These are phyloP conservation scores for Lysiphlebus fabarum DNA, from an alignment of 1,140 invertebrate genomes.

Conservation along the genomic window DNA sequence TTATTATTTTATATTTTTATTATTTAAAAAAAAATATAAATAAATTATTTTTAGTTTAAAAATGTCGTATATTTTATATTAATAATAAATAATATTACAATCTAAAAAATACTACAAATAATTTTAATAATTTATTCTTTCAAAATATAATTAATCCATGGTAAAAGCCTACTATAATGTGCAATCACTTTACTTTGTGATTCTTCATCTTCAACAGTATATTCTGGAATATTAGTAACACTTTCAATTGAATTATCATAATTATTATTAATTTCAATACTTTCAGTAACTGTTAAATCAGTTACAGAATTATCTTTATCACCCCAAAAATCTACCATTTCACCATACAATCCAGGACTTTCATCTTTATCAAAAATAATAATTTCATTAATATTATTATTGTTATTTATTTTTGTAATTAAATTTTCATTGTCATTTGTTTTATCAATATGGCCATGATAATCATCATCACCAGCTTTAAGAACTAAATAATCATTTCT, in stretches of 20 bases:
- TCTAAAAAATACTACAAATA: no score
- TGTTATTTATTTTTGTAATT: slow-evolving; percentile 5
- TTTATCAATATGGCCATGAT: slow-evolving; percentile 37
- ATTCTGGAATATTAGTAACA: neutral
- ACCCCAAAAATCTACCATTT: slow-evolving; percentile 40
- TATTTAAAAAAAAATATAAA: no score
- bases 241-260: neutral
- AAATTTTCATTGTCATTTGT: slow-evolving; percentile 8
- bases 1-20: no score
- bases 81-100: no score
- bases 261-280: neutral
- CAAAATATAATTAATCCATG: slow-evolving; percentile 42
- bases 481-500: slow-evolving; percentile 39
- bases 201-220: slow-evolving; percentile 27
- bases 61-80: no score
- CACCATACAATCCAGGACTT: slow-evolving; percentile 42
- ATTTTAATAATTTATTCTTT: slow-evolving; percentile 25
- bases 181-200: slow-evolving; percentile 35
- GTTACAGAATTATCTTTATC: slow-evolving; percentile 13
- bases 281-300: slow-evolving; percentile 12
- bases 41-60: no score
- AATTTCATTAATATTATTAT: slow-evolving; percentile 10
- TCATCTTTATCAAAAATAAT: slow-evolving; percentile 33
- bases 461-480: slow-evolving; percentile 29
- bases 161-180: slow-evolving; percentile 43